phyloP scores from a whole-genome alignment of 2,888 invertebrate genomes.

The Spodoptera picta region DNA sequence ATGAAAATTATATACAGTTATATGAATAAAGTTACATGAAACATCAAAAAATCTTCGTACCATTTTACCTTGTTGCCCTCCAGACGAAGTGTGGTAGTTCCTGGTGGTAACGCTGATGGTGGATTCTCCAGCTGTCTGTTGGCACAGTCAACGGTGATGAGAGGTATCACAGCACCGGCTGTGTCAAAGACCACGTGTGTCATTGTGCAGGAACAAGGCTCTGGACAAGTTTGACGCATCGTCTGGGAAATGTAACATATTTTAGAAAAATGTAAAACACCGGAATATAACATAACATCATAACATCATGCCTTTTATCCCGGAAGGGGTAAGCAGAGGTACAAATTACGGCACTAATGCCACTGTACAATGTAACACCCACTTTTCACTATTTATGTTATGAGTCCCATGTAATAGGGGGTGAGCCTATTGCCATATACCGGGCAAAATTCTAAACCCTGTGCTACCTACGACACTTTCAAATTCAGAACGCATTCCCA shows the following conservation, averaged over 20 bases:
- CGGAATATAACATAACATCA: too few species aligned
- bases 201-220: constrained; percentile 90
- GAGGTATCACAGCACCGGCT: constrained; percentile 86
- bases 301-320: neutral
- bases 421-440: too few species aligned
- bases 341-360: too few species aligned
- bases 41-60: constrained; percentile 61
- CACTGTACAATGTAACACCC: too few species aligned
- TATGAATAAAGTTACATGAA: constrained; percentile 14
- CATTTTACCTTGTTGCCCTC: constrained; percentile 90
- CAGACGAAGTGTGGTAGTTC: constrained; percentile 90
- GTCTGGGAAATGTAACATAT: constrained; percentile 71
- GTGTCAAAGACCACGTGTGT: constrained; percentile 89
- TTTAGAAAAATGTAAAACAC: neutral
- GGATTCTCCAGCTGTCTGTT: constrained; percentile 86
- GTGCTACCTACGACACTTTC: too few species aligned
- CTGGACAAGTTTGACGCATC: constrained; percentile 89
- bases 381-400: too few species aligned
- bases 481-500: too few species aligned
- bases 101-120: constrained; percentile 90
- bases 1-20: too few species aligned
- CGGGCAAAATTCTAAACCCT: too few species aligned
- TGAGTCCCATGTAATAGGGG: too few species aligned
- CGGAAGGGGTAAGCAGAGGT: too few species aligned
- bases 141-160: constrained; percentile 92